Evolutionary conservation across 2,113 vertebrate genomes (phyloP), one percentile per base, ranked within the genome.

Genomic region (Podarcis muralis): DNA sequence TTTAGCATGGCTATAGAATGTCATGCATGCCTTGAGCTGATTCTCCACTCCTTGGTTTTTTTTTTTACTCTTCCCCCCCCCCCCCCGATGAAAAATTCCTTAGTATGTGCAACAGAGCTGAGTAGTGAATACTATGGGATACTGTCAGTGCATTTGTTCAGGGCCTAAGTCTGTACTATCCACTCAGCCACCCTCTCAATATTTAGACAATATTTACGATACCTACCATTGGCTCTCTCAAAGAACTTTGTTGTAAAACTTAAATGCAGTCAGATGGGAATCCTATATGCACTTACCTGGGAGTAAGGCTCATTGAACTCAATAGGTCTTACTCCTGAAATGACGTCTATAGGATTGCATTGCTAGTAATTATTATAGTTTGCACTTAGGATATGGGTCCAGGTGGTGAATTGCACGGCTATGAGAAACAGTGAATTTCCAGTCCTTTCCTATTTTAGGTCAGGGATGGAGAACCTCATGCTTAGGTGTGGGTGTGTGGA

Each of bases 361-460:
- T 74, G 72, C 5, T 74, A 16, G 15, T 35, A 2, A 74, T 59
- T n/a, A 25, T 6, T 37, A 18, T 74, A 35, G 69, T 12, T 18
- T 27, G 15, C 30, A 9, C 13, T 0, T 0, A 1, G 35, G 15
- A 35, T 0, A 43, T 0, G 12, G 89, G 62, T 53, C n/a, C 78
- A 78, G 53, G 15, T 0, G 1, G 57, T 75, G 35, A 68, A 69
- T n/a, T 43, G 37, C 8, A 32, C 40, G 27, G 37, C 40, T 18
- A 32, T 23, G 32, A 78, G 57, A 20, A n/a, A 53, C 30, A 27
- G 68, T 1, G 75, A 53, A 27, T 48, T 1, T 83, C 27, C 20
- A n/a, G 69, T 30, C 43, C 9, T 77, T 65, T 71, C 27, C 0
- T 65, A 84, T 27, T 82, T 81, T 68, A 0, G 0, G 72, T 0